Conservation (phyloP, 2,888 invertebrate genomes). For the Heliothis peltigera region DNA sequence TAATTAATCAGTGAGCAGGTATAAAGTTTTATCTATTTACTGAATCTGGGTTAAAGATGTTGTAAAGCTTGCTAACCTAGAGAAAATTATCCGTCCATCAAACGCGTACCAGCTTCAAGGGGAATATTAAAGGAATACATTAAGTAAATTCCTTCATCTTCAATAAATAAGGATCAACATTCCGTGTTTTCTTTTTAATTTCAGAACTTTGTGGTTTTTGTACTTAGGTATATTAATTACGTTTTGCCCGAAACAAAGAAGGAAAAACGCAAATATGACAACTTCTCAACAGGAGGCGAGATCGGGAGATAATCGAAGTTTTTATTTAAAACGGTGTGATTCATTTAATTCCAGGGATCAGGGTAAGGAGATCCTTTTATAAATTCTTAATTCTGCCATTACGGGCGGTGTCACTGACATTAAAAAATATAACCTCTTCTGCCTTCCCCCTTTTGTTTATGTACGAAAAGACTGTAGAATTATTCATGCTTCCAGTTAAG, state of each 20-base stretch:
- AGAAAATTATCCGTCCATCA: too few relatives aligned
- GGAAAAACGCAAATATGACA: constrained; percentile 18
- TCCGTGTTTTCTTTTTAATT: constrained; percentile 30
- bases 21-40: too few relatives aligned
- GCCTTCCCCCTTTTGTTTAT: constrained; percentile 15
- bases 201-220: constrained; percentile 17
- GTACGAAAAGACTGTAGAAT: constrained; percentile 8
- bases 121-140: constrained; percentile 4
- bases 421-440: constrained; percentile 14
- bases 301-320: constrained; percentile 37
- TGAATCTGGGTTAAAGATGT: too few relatives aligned
- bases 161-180: constrained; percentile 35
- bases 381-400: constrained; percentile 43
- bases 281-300: constrained; percentile 15
- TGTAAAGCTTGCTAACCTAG: too few relatives aligned
- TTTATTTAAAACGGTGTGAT: constrained; percentile 47
- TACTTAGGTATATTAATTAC: constrained; percentile 13
- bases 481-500: constrained; percentile 22
- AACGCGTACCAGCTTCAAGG: neutral
- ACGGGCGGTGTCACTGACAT: constrained; percentile 10
- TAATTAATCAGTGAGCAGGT: too few relatives aligned
- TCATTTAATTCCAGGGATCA: constrained; percentile 39
- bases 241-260: constrained; percentile 26
- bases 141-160: constrained; percentile 33
- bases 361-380: constrained; percentile 26